phyloP scores from a whole-genome alignment of 2,888 invertebrate genomes.

The Perizoma flavofasciatum region DNA sequence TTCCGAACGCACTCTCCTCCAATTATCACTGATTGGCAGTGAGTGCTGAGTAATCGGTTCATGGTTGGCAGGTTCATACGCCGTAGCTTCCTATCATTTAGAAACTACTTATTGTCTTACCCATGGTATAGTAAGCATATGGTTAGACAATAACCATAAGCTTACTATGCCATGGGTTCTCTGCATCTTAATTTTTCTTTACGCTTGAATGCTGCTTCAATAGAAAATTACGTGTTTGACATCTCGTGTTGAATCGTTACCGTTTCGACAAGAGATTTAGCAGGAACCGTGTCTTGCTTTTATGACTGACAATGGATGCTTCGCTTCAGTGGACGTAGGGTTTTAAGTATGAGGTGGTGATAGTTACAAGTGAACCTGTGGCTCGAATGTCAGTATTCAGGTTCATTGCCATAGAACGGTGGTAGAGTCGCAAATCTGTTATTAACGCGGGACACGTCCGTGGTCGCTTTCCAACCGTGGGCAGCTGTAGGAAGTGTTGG shows the following conservation, averaged over 20 bases:
- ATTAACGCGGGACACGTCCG: constrained; percentile 37
- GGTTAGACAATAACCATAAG: too few species aligned
- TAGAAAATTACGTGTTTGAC: too few species aligned
- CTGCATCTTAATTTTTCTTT: too few species aligned
- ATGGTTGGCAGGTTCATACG: constrained; percentile 18
- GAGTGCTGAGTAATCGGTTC: constrained; percentile 4
- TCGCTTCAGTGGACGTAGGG: constrained; percentile 2
- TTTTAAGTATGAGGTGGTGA: neutral
- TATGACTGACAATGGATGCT: neutral
- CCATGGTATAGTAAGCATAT: too few species aligned
- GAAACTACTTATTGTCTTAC: neutral
- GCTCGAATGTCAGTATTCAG: constrained; percentile 23
- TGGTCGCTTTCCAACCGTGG: constrained; percentile 32
- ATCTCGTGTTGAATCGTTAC: too few species aligned
- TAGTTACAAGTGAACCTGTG: constrained; percentile 6
- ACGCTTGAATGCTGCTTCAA: too few species aligned
- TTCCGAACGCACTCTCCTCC: constrained; percentile 18
- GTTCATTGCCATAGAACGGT: constrained; percentile 39
- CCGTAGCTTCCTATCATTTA: constrained; percentile 33
- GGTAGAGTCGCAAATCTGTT: constrained; percentile 24
- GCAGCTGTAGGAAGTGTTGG: constrained; percentile 17
- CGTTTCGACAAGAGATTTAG: too few species aligned
- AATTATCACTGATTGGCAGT: constrained; percentile 20
- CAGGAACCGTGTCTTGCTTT: too few species aligned
- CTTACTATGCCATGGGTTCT: too few species aligned